A percentile compares a stretch with the other conserved stretches of the same genome.
These are phyloP conservation scores for Enteromius thamalakanensis DNA, from an alignment of 2,797 vertebrate genomes.

Conservation along the genomic window DNA sequence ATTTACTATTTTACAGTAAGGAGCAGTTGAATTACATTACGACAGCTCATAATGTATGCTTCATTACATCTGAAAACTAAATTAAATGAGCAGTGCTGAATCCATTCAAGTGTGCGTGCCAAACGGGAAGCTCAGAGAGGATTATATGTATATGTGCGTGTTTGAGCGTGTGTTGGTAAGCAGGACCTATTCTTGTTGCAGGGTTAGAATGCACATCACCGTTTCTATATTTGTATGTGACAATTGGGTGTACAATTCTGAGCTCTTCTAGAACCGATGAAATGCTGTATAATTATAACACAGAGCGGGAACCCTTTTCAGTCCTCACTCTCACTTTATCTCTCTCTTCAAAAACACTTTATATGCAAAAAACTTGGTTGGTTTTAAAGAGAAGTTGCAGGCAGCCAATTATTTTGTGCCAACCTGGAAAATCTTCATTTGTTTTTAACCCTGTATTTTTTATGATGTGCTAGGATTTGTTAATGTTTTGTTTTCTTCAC, in stretches of 20 bases:
- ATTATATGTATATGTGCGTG: conserved; percentile 23
- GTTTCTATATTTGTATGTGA: conserved; percentile 49
- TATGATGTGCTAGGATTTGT: background rate
- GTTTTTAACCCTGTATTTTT: background rate
- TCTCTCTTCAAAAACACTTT: conserved; percentile 8
- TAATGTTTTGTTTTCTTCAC: conserved; percentile 5
- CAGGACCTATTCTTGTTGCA: conserved; percentile 43
- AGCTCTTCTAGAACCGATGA: conserved; percentile 52
- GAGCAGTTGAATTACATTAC: conserved; percentile 19
- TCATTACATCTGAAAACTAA: conserved; percentile 38
- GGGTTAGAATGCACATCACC: conserved; percentile 31
- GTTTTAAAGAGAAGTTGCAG: background rate
- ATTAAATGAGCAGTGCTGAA: conserved; percentile 31
- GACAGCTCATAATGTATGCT: conserved; percentile 30
- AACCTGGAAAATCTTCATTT: background rate
- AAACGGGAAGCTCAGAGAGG: conserved; percentile 5
- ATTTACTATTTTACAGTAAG: conserved; percentile 37
- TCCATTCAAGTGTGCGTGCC: conserved; percentile 33
- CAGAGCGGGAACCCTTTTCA: conserved; percentile 24
- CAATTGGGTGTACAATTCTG: conserved; percentile 52
- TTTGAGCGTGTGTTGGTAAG: conserved; percentile 12
- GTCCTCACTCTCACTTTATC: background rate
- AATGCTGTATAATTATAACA: conserved; percentile 40
- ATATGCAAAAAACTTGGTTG: background rate
- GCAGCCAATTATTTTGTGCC: background rate